A percentile compares a stretch with the other conserved stretches of the same genome.
Evolutionary conservation across 2,888 invertebrate genomes (phyloP).

Genomic region (Corythucha ciliata): DNA sequence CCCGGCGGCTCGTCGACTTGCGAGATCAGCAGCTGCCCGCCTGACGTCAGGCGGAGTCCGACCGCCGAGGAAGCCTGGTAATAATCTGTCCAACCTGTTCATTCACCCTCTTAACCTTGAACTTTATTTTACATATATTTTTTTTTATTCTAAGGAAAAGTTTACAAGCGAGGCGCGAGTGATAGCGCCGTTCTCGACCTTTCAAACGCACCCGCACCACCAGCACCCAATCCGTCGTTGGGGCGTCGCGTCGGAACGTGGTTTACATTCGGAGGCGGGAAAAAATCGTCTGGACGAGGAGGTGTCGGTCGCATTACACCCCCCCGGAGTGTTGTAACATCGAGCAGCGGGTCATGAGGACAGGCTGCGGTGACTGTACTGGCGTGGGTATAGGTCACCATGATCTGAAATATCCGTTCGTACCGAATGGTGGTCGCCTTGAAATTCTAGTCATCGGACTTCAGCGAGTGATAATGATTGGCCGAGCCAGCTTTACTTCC

Average conservation of each 20-base stretch:
- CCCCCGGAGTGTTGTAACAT: slow-evolving; percentile 15
- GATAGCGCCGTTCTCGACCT: slow-evolving; percentile 3
- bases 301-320: slow-evolving; percentile 16
- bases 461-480: too few species aligned
- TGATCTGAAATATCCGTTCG: too few species aligned
- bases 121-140: neutral
- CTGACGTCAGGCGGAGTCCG: slow-evolving; percentile 18
- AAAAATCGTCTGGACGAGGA: slow-evolving; percentile 19
- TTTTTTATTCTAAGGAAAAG: slow-evolving; percentile 12
- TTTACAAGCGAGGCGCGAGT: slow-evolving; percentile 14
- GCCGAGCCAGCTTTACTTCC: too few species aligned
- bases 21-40: slow-evolving; percentile 25
- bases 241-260: slow-evolving; percentile 20
- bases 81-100: too few species aligned
- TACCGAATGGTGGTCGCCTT: too few species aligned
- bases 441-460: too few species aligned
- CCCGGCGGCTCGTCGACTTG: slow-evolving; percentile 37
- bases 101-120: neutral
- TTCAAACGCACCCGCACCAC: too few species aligned
- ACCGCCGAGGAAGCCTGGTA: slow-evolving; percentile 21
- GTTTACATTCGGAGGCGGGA: slow-evolving; percentile 20
- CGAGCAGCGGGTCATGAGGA: slow-evolving; percentile 17
- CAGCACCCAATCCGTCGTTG: slow-evolving; percentile 12
- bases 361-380: slow-evolving; percentile 14
- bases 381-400: slow-evolving; percentile 11